A percentile compares a stretch with the other conserved stretches of the same genome.
phyloP scores from a whole-genome alignment of 2,797 vertebrate species.

The Hyperoplus immaculatus region DNA sequence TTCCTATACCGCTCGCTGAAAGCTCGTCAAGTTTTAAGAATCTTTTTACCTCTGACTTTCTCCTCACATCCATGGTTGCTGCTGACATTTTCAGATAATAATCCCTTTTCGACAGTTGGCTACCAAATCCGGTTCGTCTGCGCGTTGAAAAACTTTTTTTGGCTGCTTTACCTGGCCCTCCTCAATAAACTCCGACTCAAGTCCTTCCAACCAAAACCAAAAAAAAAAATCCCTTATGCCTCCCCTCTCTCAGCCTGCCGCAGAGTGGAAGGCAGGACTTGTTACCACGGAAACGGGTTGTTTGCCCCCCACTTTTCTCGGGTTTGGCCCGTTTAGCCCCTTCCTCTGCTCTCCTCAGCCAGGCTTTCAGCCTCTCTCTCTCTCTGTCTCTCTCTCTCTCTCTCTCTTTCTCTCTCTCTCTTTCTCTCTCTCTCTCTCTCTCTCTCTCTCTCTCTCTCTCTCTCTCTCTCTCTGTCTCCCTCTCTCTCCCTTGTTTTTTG shows the following conservation, averaged over 20 bases:
- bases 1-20: neutral
- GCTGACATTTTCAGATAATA: slow-evolving; percentile 84
- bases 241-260: slow-evolving; percentile 75
- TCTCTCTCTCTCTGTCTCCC: neutral
- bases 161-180: slow-evolving; percentile 85
- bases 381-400: neutral
- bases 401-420: neutral
- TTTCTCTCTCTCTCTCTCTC: too few species aligned
- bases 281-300: slow-evolving; percentile 90
- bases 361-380: slow-evolving; percentile 61
- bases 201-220: slow-evolving; percentile 87
- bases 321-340: slow-evolving; percentile 59
- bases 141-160: slow-evolving; percentile 70
- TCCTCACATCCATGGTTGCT: slow-evolving; percentile 87
- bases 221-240: slow-evolving; percentile 77
- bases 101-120: slow-evolving; percentile 72
- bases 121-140: slow-evolving; percentile 70
- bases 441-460: neutral
- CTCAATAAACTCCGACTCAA: slow-evolving; percentile 88
- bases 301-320: slow-evolving; percentile 74
- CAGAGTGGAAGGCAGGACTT: slow-evolving; percentile 86
- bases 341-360: slow-evolving; percentile 52
- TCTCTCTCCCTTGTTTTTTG: slow-evolving; percentile 74
- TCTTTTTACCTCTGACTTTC: slow-evolving; percentile 88
- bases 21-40: slow-evolving; percentile 15